Base-by-base conservation (phyloP, 2,888 invertebrate genomes). In the Yponomeuta cagnagella region DNA sequence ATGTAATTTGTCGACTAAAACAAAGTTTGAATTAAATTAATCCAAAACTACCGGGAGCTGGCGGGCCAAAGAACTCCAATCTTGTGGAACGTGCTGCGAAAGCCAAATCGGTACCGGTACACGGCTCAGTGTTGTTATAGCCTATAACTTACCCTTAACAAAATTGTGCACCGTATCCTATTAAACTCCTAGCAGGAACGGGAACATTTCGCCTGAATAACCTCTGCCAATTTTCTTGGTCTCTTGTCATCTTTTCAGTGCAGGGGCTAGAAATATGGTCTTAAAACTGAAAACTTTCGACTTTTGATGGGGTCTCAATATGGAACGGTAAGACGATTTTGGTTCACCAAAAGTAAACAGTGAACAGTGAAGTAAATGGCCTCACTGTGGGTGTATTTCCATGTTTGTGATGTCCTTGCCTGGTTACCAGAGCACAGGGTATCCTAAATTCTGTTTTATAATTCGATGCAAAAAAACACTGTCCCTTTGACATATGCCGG, bases 11-110 rank as follows among this genome's bases (percentile, higher is more conserved):
- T 30, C 23, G n/a, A 31, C 33, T 33, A 30, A 33, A 65, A 65
- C 65, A 65, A 64, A 65, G 65, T 65, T 65, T 58, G 12, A 65
- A 43, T 43, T 43, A 43, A 23, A 65, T 65, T 65, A 65, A 65
- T 65, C 65, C 65, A 31, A 65, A 65, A 65, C 65, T 65, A 65
- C 65, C 6, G 30, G 33, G 65, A 31, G 33, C 33, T 10, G 31
- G 64, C 30, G 23, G 33, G 65, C 30, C 30, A 65, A 65, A 30
- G 65, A 65, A 33, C 65, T 65, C 65, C 65, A 65, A 65, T 65
- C 65, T 65, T 33, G 65, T 31, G 65, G 12, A 65, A 65, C 65
- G 65, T 65, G 65, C 65, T 10, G 65, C 33, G 65, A 31, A 65
- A 65, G 65, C 65, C 33, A 10, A 30, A 65, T 65, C 31, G 65